Base-by-base conservation (phyloP, 2,797 vertebrate genomes). In the Clamator glandarius region DNA sequence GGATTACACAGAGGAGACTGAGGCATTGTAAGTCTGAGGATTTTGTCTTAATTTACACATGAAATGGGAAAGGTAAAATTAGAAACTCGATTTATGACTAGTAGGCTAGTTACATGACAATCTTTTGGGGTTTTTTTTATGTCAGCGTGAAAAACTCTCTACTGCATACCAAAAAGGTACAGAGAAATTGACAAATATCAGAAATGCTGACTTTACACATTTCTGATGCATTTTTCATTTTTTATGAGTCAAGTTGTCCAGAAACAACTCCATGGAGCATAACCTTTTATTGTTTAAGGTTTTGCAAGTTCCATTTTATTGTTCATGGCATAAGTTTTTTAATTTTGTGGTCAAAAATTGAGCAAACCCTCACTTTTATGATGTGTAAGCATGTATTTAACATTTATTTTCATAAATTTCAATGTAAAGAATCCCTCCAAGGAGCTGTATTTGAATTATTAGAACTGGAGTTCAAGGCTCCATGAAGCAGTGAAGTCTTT, bases 401-500 rank as follows among this genome's bases (percentile, higher is more conserved):
- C 58, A 64, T 92, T 95, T 93, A 78, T 94, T 96, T 96, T 90
- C 67, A 9, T 93, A 91, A 87, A 29, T 91, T 94, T 36, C 41
- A 92, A 33, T 75, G 50, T 42, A 86, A 93, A 89, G 59, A 48
- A 75, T 72, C 51, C 21, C 84, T 96, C 76, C 26, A 81, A 90
- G 92, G 90, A 89, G 51, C 79, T 83, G 36, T 90, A 92, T 67
- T 25, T 8, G 19, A 25, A 41, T 72, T 95, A 94, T 84, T 86
- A 88, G 85, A 80, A 33, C 28, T 76, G 87, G 46, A 92, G 15
- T 42, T 36, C 51, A 85, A 91, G 87, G 68, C 42, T 93, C 24
- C 19, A 31, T 6, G 35, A 68, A 64, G n/a, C 11, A 54, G 57
- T 36, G 55, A 77, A 81, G 52, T 75, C 46, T 62, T 92, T 89